A percentile compares a stretch with the other conserved stretches of the same genome.
Evolutionary conservation across 2,888 invertebrate genomes (phyloP).

Genomic region (Polydrusus tereticollis): DNA sequence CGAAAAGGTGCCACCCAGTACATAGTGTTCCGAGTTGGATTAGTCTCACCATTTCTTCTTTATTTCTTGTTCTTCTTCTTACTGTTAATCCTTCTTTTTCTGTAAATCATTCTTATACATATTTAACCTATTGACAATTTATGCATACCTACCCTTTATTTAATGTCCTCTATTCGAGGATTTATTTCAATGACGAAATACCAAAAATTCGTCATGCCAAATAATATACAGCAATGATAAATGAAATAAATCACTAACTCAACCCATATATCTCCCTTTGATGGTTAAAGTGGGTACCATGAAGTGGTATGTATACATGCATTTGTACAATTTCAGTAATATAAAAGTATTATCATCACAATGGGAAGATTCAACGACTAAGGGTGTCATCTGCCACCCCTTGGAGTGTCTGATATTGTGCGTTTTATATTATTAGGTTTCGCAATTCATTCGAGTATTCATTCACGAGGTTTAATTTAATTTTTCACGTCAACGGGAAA

Average conservation of each 20-base stretch:
- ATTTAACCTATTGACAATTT: no score
- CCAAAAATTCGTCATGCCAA: not conserved
- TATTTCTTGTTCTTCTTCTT: no score
- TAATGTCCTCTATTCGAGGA: no score
- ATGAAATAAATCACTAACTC: not conserved
- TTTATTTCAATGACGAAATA: not conserved
- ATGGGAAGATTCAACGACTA: slow-evolving; percentile 30
- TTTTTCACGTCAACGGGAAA: slow-evolving; percentile 11
- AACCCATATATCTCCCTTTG: not conserved
- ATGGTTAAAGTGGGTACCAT: slow-evolving; percentile 21
- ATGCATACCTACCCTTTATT: no score
- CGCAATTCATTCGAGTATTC: slow-evolving; percentile 20
- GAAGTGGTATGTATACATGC: slow-evolving; percentile 37
- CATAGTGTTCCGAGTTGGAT: no score
- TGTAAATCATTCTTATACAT: no score
- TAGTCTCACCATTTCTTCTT: no score
- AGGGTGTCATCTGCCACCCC: slow-evolving; percentile 41
- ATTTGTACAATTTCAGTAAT: slow-evolving; percentile 33
- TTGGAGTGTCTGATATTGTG: slow-evolving; percentile 19
- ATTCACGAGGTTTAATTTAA: slow-evolving; percentile 8
- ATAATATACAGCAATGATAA: not conserved
- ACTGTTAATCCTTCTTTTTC: no score
- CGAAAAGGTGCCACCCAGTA: no score
- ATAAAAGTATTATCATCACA: slow-evolving; percentile 40
- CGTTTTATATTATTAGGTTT: slow-evolving; percentile 9